Evolutionary conservation across 2,113 vertebrate species (phyloP).

Genomic region (Syngnathoides biaculeatus): DNA sequence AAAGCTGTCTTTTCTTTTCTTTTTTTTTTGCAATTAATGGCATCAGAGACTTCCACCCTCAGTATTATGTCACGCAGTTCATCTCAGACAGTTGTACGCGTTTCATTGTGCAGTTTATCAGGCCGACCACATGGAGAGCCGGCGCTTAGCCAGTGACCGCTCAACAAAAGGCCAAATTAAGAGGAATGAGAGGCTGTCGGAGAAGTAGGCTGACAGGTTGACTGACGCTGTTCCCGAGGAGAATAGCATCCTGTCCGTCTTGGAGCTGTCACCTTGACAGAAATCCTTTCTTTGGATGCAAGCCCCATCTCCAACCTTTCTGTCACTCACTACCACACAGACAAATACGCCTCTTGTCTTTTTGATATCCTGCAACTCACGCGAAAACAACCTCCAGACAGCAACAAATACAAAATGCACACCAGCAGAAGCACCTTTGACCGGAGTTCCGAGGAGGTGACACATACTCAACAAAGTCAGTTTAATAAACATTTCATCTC

Average conservation of each 20-base stretch:
- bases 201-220: constrained; percentile 65
- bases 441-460: constrained; percentile 23
- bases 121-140: constrained; percentile 62
- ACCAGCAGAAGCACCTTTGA: constrained; percentile 14
- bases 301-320: constrained; percentile 63
- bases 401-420: constrained; percentile 2
- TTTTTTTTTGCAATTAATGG: constrained; percentile 49
- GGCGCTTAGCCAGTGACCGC: constrained; percentile 60
- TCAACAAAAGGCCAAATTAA: constrained; percentile 74
- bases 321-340: constrained; percentile 66
- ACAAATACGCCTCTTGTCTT: constrained; percentile 26
- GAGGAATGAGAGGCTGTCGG: constrained; percentile 63
- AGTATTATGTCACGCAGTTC: constrained; percentile 51
- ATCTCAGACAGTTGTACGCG: constrained; percentile 37
- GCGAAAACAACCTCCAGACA: constrained; percentile 15
- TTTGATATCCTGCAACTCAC: constrained; percentile 30
- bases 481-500: constrained; percentile 57
- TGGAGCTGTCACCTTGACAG: constrained; percentile 68
- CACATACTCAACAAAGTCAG: constrained; percentile 23
- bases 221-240: constrained; percentile 61
- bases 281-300: constrained; percentile 68
- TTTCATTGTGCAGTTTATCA: constrained; percentile 69
- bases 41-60: constrained; percentile 43
- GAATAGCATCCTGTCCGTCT: constrained; percentile 72
- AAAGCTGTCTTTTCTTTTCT: constrained; percentile 57